phyloP scores from a whole-genome alignment of 1,140 invertebrate genomes.

The Bombyx mandarina region DNA sequence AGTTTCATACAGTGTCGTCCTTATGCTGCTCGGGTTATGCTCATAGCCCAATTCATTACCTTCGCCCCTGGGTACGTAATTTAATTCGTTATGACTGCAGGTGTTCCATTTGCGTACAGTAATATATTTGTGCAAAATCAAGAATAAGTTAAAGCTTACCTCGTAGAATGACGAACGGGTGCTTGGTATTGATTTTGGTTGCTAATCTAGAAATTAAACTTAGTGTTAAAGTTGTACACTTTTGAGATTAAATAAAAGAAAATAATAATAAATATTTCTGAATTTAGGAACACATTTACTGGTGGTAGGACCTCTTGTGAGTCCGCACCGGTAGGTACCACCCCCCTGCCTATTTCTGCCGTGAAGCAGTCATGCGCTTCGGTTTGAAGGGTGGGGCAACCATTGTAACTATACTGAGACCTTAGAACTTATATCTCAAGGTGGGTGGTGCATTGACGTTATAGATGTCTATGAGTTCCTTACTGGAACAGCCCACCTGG shows the following conservation, averaged over 20 bases:
- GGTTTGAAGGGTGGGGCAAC: no score
- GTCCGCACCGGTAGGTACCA: no score
- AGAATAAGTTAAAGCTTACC: slow-evolving; percentile 36
- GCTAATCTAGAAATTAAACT: slow-evolving; percentile 46
- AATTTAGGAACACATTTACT: not conserved
- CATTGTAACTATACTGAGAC: no score
- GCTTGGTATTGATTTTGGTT: slow-evolving; percentile 67
- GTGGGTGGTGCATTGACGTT: no score
- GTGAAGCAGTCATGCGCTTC: no score
- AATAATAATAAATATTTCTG: not conserved
- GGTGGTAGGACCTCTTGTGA: no score
- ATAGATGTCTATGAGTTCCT: no score
- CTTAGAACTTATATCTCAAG: no score
- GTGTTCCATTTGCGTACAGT: slow-evolving; percentile 10
- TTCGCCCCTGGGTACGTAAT: slow-evolving; percentile 51
- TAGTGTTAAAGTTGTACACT: not conserved
- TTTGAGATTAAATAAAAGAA: slow-evolving; percentile 6
- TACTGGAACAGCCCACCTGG: no score
- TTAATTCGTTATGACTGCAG: slow-evolving; percentile 8
- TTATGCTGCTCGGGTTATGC: slow-evolving; percentile 60
- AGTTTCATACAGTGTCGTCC: slow-evolving; percentile 61
- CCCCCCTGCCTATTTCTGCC: no score
- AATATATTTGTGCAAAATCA: slow-evolving; percentile 2
- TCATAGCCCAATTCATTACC: slow-evolving; percentile 72
- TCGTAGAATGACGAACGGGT: slow-evolving; percentile 58